A percentile compares a stretch with the other conserved stretches of the same genome.
Conservation (phyloP, 2,888 invertebrate genomes). For the Xestoiulus laeticollis region DNA sequence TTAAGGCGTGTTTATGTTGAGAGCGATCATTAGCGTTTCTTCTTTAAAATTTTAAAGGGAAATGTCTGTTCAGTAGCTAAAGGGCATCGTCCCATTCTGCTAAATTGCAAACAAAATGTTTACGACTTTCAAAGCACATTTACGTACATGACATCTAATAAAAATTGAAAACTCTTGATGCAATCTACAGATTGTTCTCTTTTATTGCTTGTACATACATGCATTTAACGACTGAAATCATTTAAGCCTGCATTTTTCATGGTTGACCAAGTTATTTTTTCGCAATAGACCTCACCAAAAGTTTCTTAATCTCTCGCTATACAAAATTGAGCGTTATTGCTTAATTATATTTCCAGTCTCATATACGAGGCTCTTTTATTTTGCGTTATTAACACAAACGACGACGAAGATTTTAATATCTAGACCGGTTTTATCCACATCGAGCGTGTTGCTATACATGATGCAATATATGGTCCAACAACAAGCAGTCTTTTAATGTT, state of each 20-base stretch:
- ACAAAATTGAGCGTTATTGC: slow-evolving; percentile 4
- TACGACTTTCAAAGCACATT: neutral
- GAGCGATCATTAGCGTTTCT: neutral
- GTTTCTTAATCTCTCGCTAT: neutral
- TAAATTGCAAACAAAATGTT: neutral
- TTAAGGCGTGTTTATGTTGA: neutral
- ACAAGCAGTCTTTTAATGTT: neutral
- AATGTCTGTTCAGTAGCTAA: neutral
- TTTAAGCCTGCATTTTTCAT: neutral
- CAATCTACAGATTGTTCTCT: neutral
- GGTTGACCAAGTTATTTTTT: neutral
- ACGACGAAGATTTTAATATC: slow-evolving; percentile 21
- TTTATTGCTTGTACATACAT: neutral
- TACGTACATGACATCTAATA: neutral
- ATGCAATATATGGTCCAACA: neutral
- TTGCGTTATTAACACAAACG: slow-evolving; percentile 24
- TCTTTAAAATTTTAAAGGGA: neutral
- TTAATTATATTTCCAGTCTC: slow-evolving; percentile 21
- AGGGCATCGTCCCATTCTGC: neutral
- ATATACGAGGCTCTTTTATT: neutral
- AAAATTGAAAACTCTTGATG: neutral
- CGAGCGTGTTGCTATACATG: neutral
- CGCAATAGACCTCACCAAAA: neutral
- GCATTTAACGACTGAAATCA: neutral
- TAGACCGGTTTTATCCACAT: neutral